Evolutionary conservation across 2,888 invertebrate genomes (phyloP), one percentile per base, ranked within the genome.

Genomic region (Macroteleia sp.): DNA sequence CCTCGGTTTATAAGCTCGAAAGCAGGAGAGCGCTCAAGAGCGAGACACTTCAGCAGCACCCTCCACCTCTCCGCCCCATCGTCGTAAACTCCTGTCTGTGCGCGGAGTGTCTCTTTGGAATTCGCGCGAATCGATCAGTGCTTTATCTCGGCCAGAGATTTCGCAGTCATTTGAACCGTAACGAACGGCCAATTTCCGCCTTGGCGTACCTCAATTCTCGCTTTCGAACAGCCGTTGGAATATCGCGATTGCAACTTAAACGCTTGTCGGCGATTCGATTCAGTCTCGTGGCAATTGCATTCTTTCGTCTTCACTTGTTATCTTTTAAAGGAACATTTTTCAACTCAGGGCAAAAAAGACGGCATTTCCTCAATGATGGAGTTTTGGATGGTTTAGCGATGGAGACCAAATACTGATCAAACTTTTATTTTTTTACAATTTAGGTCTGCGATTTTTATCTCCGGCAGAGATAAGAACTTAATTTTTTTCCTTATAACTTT

Each of bases 181-280:
- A 81, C 82, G 80, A 83, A 83, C 77, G 80, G 81, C 81, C 81
- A 83, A 83, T 83, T 80, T 83, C 83, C 83, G 80, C 44, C 78
- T 57, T 44, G 80, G 74, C 54, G 41, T 66, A 39, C 59, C 74
- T 74, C 73, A 50, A 57, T 57, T 42, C 61, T 48, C 22, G 48
- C n/a, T 12, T 46, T 54, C 71, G 41, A 44, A 10, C 25, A 12
- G 39, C 9, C 30, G 9, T 2, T 16, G 32, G 57, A 50, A 57
- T 46, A 42, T 22, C 17, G 19, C 46, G 39, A 62, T 56, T 71
- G 61, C 61, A 14, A 22, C 20, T 70, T 52, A 48, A 56, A 48
- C 32, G 66, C 17, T 44, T 30, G 48, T 62, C 30, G 28, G 28
- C 2, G 25, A 62, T 50, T 50, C 10, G 19, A 62, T 50, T 48